Percentiles rank a stretch among this genome's conserved stretches.
phyloP scores from a whole-genome alignment of 2,113 vertebrate genomes.

The Tachysurus vachellii region DNA sequence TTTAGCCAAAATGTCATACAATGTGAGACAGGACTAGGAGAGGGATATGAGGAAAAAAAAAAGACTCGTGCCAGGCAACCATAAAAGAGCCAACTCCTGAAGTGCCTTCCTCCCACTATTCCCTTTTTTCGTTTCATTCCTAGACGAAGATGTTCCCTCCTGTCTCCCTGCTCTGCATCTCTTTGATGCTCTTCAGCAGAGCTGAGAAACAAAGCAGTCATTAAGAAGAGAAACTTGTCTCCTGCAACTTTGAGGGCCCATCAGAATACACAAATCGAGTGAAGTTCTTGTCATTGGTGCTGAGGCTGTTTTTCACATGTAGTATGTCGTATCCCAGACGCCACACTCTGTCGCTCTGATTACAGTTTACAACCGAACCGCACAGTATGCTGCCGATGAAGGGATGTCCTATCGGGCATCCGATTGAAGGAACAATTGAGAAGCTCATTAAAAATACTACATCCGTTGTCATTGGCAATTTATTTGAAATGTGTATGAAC shows the following conservation, averaged over 20 bases:
- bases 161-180: constrained; percentile 28
- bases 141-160: constrained; percentile 40
- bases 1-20: background rate
- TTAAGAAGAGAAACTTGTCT: constrained; percentile 54
- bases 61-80: background rate
- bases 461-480: constrained; percentile 15
- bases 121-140: constrained; percentile 4
- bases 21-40: background rate
- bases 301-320: constrained; percentile 26
- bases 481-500: constrained; percentile 12
- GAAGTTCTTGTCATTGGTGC: constrained; percentile 38
- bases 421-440: constrained; percentile 30
- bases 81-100: constrained; percentile 8
- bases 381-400: constrained; percentile 1
- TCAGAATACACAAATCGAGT: constrained; percentile 45
- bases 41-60: background rate
- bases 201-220: constrained; percentile 53
- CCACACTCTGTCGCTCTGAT: constrained; percentile 24
- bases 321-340: constrained; percentile 34
- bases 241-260: constrained; percentile 50
- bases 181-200: constrained; percentile 49
- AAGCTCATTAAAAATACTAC: constrained; percentile 41
- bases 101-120: background rate
- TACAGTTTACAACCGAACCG: constrained; percentile 28
- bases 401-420: constrained; percentile 26